Evolutionary conservation across 2,797 vertebrate genomes (phyloP).

Genomic region (Myotis planiceps): DNA sequence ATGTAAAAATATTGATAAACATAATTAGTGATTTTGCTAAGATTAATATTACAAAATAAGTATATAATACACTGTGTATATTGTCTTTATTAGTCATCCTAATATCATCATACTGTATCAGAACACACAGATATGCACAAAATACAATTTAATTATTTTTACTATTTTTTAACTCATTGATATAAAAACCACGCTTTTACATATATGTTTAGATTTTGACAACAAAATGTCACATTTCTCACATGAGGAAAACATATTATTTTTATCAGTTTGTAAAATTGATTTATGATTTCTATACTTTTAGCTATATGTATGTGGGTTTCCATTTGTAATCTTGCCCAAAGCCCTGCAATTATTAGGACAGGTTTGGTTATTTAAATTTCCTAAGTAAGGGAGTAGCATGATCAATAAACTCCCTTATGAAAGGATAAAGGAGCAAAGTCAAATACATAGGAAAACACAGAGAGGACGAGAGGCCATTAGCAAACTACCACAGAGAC

Average conservation of each 20-base stretch:
- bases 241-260: background rate
- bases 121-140: background rate
- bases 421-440: background rate
- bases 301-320: background rate
- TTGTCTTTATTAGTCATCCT: background rate
- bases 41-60: background rate
- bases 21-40: constrained; percentile 1
- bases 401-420: background rate
- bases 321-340: background rate
- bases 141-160: background rate
- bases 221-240: background rate
- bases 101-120: background rate
- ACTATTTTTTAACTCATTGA: background rate
- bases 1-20: background rate
- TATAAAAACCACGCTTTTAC: background rate
- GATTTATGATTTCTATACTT: background rate
- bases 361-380: background rate
- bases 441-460: background rate
- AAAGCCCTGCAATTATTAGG: background rate
- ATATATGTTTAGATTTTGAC: background rate
- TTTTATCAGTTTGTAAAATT: background rate
- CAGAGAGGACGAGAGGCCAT: background rate
- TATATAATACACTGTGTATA: background rate
- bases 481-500: background rate
- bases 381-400: background rate